Percentiles rank a stretch among this genome's conserved stretches.
Evolutionary conservation across 1,140 invertebrate genomes (phyloP).

Genomic region (Lasioglossum baleicum): DNA sequence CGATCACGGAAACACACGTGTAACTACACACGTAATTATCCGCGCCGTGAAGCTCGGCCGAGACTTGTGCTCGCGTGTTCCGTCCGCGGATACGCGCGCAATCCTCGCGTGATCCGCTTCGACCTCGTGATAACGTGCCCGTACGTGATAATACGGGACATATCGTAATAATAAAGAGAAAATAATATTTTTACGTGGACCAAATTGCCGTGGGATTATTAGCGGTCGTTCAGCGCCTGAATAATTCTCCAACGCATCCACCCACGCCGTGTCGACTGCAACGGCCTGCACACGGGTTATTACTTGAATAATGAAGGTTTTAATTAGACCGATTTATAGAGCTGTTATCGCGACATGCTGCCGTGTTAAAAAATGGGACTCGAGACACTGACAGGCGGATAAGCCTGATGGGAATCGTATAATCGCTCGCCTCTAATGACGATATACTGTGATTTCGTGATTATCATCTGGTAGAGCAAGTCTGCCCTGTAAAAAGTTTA

Average conservation of each 20-base stretch:
- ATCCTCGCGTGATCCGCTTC: conserved; percentile 45
- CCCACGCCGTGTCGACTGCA: too few species aligned
- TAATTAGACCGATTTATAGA: conserved; percentile 1
- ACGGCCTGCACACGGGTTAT: neutral
- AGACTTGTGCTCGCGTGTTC: too few species aligned
- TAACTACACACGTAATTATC: conserved; percentile 47
- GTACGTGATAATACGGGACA: conserved; percentile 25
- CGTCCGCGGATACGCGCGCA: conserved; percentile 24
- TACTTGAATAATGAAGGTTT: neutral
- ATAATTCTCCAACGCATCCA: neutral
- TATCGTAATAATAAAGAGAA: conserved; percentile 15
- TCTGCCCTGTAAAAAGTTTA: too few species aligned
- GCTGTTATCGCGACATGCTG: neutral
- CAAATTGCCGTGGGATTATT: conserved; percentile 22
- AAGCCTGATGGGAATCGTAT: too few species aligned
- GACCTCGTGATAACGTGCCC: conserved; percentile 35
- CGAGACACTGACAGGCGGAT: too few species aligned
- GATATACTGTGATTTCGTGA: too few species aligned
- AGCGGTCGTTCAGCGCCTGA: neutral
- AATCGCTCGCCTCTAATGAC: too few species aligned
- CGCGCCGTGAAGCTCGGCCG: neutral
- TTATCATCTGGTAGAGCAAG: too few species aligned
- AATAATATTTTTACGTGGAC: conserved; percentile 15
- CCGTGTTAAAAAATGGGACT: too few species aligned
- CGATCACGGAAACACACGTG: conserved; percentile 37